Percentiles rank a stretch among this genome's conserved stretches.
phyloP scores from a whole-genome alignment of 2,888 invertebrate species.

The Ophion slaviceki region DNA sequence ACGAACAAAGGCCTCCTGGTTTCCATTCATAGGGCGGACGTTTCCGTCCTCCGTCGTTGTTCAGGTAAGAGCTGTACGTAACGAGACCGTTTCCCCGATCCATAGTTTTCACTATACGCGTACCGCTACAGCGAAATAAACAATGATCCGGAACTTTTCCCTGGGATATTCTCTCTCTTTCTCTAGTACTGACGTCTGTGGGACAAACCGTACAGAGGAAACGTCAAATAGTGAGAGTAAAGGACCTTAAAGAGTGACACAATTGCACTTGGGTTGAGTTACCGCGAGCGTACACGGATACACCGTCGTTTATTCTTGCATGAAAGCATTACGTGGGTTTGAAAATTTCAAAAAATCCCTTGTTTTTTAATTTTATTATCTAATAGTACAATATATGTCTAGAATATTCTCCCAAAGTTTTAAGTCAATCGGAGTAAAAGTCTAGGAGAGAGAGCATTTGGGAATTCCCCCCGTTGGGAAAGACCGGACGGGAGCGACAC shows the following conservation, averaged over 20 bases:
- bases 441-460: too few species aligned
- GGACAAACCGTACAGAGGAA: conserved; percentile 29
- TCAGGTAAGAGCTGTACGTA: conserved; percentile 50
- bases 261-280: conserved; percentile 26
- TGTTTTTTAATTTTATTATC: too few species aligned
- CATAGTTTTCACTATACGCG: conserved; percentile 13
- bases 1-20: conserved; percentile 59
- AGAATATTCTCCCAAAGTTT: too few species aligned
- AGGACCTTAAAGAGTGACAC: conserved; percentile 43
- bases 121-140: conserved; percentile 4
- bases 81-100: conserved; percentile 54
- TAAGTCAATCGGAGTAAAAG: too few species aligned
- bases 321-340: too few species aligned
- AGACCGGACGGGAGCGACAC: too few species aligned
- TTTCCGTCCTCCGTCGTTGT: conserved; percentile 64
- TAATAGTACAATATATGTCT: too few species aligned
- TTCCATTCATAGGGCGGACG: conserved; percentile 65
- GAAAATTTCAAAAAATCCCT: too few species aligned
- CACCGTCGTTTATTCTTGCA: neutral
- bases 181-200: neutral
- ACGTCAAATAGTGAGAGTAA: neutral
- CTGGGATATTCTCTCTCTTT: neutral
- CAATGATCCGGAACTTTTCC: conserved; percentile 30
- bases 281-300: neutral
- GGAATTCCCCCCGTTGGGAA: too few species aligned